A percentile compares a stretch with the other conserved stretches of the same genome.
Conservation (phyloP, 1,140 invertebrate species). For the Goniozus legneri region DNA sequence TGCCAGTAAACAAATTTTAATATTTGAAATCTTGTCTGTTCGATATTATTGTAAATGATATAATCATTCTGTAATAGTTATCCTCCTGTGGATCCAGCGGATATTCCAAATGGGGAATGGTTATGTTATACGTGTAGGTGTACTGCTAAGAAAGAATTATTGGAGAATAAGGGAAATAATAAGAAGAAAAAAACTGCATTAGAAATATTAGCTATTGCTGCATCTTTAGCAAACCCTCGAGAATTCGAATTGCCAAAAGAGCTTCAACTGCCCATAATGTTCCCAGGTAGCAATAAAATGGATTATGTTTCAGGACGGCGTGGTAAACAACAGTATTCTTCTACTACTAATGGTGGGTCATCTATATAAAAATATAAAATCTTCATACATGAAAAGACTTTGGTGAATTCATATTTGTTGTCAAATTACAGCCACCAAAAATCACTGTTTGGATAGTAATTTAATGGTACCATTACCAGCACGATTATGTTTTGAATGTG, state of each 20-base stretch:
- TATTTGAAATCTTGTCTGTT: not conserved
- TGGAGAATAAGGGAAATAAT: slow-evolving; percentile 30
- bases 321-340: slow-evolving; percentile 35
- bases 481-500: slow-evolving; percentile 78
- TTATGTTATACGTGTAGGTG: slow-evolving; percentile 76
- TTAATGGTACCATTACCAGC: slow-evolving; percentile 79
- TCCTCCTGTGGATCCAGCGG: slow-evolving; percentile 81
- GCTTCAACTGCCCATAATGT: slow-evolving; percentile 70
- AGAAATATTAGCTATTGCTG: slow-evolving; percentile 74
- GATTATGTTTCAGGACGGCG: slow-evolving; percentile 41
- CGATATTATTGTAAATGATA: not conserved
- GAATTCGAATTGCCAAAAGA: slow-evolving; percentile 85
- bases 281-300: slow-evolving; percentile 77
- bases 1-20: slow-evolving; percentile 75
- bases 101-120: slow-evolving; percentile 90
- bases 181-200: slow-evolving; percentile 62
- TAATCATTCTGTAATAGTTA: slow-evolving; percentile 60
- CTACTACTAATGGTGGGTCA: slow-evolving; percentile 34
- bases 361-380: not conserved
- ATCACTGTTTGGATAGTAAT: slow-evolving; percentile 69
- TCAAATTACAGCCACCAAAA: slow-evolving; percentile 31
- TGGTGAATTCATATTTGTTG: slow-evolving; percentile 1
- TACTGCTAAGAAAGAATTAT: slow-evolving; percentile 41
- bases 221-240: slow-evolving; percentile 78
- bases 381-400: slow-evolving; percentile 2